Base-by-base conservation (phyloP, 2,113 vertebrate species). In the Oxyura jamaicensis region DNA sequence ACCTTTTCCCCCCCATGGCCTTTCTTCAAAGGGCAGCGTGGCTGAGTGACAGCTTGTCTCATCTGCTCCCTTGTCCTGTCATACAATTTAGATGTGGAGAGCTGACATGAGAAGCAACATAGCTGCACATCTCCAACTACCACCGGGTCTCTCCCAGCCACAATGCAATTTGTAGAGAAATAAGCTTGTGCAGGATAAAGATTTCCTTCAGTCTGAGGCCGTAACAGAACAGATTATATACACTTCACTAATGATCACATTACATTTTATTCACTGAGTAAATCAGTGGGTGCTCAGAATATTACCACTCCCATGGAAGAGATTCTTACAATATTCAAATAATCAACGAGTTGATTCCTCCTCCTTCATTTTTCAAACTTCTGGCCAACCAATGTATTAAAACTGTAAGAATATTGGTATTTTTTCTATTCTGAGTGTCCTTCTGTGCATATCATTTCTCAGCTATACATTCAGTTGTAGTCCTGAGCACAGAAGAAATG, bases 41-140 rank as follows among this genome's bases (percentile, higher is more conserved):
- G 98, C 98, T 99, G 99, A 99, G 96, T 99, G 99, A 99, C 99
- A 98, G 98, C 97, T 98, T 98, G 98, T 98, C 98, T 99, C 98
- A 99, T 99, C 98, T 96, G 97, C 97, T 98, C 97, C 98, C 97
- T 96, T 98, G 98, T 98, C 98, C 98, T 98, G 99, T 98, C 98
- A 98, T 92, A 98, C 98, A 97, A 97, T 93, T 98, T 95, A 96
- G 97, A 98, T 67, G 83, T 96, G 97, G 95, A 96, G 95, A 94
- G 95, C 96, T 98, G 98, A 98, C 98, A 96, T 88, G 97, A 98
- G 98, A 98, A 98, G 98, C 93, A 96, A 93, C 97, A 97, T 98
- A 97, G 97, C 98, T 97, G 98, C 97, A 98, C 98, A 98, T 97
- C 98, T 95, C 91, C 95, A 97, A 26, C 97, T 85, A 98, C 90